Conservation (phyloP, 2,113 vertebrate genomes). For the Pygathrix nemaeus region DNA sequence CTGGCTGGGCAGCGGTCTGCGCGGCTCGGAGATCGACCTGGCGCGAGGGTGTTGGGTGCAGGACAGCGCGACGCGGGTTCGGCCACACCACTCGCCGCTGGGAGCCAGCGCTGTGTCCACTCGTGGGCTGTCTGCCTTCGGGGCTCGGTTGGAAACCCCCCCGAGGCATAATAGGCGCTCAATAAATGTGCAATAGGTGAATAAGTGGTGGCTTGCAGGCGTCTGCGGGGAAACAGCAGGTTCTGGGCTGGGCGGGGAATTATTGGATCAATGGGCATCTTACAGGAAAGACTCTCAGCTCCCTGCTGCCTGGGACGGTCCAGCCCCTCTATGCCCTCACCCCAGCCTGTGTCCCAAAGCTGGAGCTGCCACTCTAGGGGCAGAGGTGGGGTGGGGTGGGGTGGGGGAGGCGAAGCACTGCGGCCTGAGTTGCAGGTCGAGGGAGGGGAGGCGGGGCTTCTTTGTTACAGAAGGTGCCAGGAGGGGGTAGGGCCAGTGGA, state of each 20-base stretch:
- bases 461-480: not conserved
- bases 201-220: not conserved
- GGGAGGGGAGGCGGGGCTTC: not conserved
- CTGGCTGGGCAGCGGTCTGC: not conserved
- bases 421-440: not conserved
- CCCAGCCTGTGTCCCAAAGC: not conserved
- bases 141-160: not conserved
- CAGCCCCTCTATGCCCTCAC: not conserved
- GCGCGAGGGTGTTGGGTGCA: too few relatives aligned
- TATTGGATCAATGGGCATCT: not conserved
- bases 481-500: not conserved
- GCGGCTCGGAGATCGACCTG: too few relatives aligned
- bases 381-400: not conserved
- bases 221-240: not conserved
- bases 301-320: not conserved
- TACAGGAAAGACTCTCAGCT: not conserved
- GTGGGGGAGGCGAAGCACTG: not conserved
- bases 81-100: too few relatives aligned
- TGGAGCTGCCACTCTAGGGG: not conserved
- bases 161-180: not conserved
- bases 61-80: not conserved
- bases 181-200: conserved; percentile 1
- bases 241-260: not conserved
- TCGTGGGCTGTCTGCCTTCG: not conserved
- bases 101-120: not conserved